These are phyloP conservation scores for Macaria liturata DNA, from an alignment of 2,888 invertebrate genomes.

Conservation along the genomic window DNA sequence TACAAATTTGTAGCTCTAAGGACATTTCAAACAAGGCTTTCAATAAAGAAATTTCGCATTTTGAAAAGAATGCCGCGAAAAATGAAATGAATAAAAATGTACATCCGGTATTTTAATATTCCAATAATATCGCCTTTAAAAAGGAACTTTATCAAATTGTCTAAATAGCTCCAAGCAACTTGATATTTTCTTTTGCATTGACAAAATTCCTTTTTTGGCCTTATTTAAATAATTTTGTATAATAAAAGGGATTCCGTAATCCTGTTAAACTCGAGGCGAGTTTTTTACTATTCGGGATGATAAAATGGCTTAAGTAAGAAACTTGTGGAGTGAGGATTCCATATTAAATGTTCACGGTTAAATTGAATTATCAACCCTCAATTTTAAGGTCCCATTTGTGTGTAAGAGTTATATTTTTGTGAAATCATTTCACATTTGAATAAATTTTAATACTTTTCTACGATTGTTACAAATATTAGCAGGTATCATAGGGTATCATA, in stretches of 20 bases:
- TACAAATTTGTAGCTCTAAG: too few relatives aligned
- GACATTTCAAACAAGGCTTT: too few relatives aligned
- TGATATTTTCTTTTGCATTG: slow-evolving; percentile 22
- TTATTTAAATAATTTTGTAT: slow-evolving; percentile 48
- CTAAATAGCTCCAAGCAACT: slow-evolving; percentile 18
- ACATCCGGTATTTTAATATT: too few relatives aligned
- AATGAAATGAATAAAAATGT: too few relatives aligned
- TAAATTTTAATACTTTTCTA: too few relatives aligned
- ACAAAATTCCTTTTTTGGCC: slow-evolving; percentile 22
- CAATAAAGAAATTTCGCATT: background rate
- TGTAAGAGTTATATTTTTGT: background rate
- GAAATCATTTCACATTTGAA: background rate
- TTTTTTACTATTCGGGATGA: slow-evolving; percentile 29
- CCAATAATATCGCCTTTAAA: background rate
- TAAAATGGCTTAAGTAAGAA: slow-evolving; percentile 35
- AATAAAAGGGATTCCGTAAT: slow-evolving; percentile 36
- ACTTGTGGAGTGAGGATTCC: slow-evolving; percentile 28
- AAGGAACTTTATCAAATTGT: slow-evolving; percentile 13
- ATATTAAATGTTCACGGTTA: slow-evolving; percentile 22
- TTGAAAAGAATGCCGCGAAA: too few relatives aligned
- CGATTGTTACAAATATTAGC: too few relatives aligned
- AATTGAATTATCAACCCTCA: slow-evolving; percentile 11
- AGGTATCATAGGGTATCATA: too few relatives aligned
- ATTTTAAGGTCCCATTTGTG: slow-evolving; percentile 9
- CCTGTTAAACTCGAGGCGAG: slow-evolving; percentile 35